These are phyloP conservation scores for Lasioglossum figueresi DNA, from an alignment of 2,888 invertebrate genomes.

Conservation along the genomic window DNA sequence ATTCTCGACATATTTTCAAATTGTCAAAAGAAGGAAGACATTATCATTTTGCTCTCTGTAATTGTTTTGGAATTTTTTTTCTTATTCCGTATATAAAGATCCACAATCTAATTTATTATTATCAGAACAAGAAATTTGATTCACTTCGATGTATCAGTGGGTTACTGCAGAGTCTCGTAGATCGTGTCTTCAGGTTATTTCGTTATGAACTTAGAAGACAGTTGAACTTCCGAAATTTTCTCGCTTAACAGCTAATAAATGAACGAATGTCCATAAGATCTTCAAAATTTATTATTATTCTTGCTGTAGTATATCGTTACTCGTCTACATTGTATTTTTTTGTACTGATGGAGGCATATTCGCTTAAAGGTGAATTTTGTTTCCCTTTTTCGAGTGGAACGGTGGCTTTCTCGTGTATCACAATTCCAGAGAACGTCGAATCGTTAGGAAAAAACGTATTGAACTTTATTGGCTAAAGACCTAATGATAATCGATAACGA, in stretches of 20 bases:
- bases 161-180: neutral
- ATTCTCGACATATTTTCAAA: neutral
- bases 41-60: neutral
- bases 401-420: neutral
- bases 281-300: neutral
- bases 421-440: slow-evolving; percentile 5
- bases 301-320: neutral
- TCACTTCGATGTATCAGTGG: neutral
- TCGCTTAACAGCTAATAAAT: slow-evolving; percentile 1
- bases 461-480: slow-evolving; percentile 2
- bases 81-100: neutral
- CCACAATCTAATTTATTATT: neutral
- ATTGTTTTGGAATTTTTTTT: neutral
- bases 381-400: neutral
- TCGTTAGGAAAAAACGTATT: slow-evolving; percentile 7
- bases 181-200: neutral
- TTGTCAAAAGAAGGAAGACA: neutral
- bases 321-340: neutral
- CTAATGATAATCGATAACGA: slow-evolving; percentile 5
- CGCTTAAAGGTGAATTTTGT: neutral
- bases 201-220: neutral
- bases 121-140: neutral
- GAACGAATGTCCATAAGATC: slow-evolving; percentile 9
- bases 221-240: neutral
- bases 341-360: slow-evolving; percentile 1